Conservation (phyloP, 2,888 invertebrate species). For the Epistrophella euchroma region DNA sequence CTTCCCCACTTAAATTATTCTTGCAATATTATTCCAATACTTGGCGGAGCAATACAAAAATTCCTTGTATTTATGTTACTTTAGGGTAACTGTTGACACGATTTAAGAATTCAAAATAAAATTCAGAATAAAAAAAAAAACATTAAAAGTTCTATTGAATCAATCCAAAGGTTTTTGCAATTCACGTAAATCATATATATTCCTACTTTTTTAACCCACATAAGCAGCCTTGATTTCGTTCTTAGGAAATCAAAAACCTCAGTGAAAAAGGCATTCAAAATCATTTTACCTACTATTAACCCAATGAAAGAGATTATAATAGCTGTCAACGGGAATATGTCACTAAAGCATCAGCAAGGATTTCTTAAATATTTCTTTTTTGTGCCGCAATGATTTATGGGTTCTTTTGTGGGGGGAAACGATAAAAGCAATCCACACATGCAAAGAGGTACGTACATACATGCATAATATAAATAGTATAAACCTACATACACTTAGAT, state of each 20-base stretch:
- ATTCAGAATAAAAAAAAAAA: background rate
- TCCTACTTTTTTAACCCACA: background rate
- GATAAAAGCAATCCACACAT: background rate
- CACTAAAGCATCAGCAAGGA: conserved; percentile 58
- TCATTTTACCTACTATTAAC: conserved; percentile 48
- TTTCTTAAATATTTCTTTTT: conserved; percentile 5
- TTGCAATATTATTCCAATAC: too few species aligned
- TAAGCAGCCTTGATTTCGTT: background rate
- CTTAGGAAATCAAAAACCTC: background rate
- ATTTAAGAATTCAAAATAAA: background rate
- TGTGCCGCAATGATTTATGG: conserved; percentile 6
- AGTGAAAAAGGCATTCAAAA: conserved; percentile 11
- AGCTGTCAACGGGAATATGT: conserved; percentile 61
- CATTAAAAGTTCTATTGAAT: background rate
- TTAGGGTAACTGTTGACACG: background rate
- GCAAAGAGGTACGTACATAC: background rate
- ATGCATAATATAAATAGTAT: background rate
- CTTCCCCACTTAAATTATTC: too few species aligned
- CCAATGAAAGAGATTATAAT: conserved; percentile 46
- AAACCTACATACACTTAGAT: background rate
- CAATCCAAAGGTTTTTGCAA: background rate
- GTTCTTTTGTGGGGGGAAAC: background rate
- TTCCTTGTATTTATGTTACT: too few species aligned
- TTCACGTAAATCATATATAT: background rate
- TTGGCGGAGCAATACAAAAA: too few species aligned